A percentile compares a stretch with the other conserved stretches of the same genome.
These are phyloP conservation scores for Actinernus sp. DNA, from an alignment of 92 coral and sea anemone genomes.

Conservation along the genomic window DNA sequence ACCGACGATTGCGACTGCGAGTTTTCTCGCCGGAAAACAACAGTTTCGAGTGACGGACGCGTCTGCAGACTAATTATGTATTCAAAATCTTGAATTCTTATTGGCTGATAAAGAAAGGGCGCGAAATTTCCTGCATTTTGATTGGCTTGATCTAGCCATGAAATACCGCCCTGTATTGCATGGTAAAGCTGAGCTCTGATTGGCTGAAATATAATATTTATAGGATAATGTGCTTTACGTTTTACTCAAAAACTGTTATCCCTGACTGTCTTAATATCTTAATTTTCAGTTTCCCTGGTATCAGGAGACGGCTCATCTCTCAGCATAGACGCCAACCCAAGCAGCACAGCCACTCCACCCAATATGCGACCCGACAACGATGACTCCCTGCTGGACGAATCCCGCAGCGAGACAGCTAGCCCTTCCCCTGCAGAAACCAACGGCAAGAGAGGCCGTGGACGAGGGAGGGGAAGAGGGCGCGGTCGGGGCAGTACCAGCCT, in stretches of 20 bases:
- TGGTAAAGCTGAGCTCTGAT: no score
- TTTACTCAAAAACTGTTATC: no score
- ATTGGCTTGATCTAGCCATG: no score
- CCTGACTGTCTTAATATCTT: not conserved
- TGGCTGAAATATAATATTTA: not conserved
- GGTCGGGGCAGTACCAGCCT: conserved; percentile 65
- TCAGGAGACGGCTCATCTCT: conserved; percentile 83
- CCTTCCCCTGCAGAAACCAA: conserved; percentile 60
- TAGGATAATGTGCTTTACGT: no score
- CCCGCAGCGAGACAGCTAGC: conserved; percentile 79
- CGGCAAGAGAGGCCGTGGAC: conserved; percentile 81
- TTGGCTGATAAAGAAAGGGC: no score
- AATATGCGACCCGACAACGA: conserved; percentile 76
- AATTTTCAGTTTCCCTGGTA: conserved; percentile 79
- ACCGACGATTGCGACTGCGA: no score
- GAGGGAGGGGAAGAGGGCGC: conserved; percentile 92
- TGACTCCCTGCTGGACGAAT: conserved; percentile 59
- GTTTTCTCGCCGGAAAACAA: no score
- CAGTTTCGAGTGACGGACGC: no score
- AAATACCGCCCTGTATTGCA: no score
- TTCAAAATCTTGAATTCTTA: no score
- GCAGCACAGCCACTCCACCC: conserved; percentile 71
- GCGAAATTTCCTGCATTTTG: no score
- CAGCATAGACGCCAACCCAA: conserved; percentile 62
- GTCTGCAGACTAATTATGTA: no score